Conservation (phyloP, 2,888 invertebrate species). For the Thyatira batis region DNA sequence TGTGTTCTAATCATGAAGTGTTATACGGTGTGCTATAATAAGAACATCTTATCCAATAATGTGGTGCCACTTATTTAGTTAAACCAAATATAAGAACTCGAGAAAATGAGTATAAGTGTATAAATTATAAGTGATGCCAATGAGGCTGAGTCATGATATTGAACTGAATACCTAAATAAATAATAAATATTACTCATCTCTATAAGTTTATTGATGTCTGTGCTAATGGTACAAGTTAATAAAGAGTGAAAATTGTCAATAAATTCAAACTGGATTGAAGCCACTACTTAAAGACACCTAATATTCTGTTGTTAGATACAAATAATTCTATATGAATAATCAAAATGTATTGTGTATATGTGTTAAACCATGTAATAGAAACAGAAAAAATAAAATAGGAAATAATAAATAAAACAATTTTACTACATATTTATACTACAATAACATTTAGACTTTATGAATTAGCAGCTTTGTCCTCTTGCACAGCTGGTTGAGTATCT, state of each 20-base stretch:
- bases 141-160: neutral
- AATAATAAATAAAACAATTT: slow-evolving; percentile 5
- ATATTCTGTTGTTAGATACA: too few species aligned
- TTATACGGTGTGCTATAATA: neutral
- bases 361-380: slow-evolving; percentile 5
- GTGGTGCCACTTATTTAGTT: too few species aligned
- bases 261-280: too few species aligned
- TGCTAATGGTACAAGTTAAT: too few species aligned
- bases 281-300: too few species aligned
- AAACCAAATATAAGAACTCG: too few species aligned
- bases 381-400: neutral
- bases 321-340: too few species aligned
- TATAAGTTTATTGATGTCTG: too few species aligned
- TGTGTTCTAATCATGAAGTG: slow-evolving; percentile 15
- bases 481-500: slow-evolving; percentile 54
- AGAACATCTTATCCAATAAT: neutral
- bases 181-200: neutral
- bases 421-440: slow-evolving; percentile 1
- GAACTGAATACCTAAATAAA: neutral
- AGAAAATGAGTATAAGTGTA: neutral
- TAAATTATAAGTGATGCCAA: neutral
- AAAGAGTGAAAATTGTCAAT: too few species aligned
- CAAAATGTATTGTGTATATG: slow-evolving; percentile 1
- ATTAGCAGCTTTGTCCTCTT: slow-evolving; percentile 30
- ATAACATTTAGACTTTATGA: slow-evolving; percentile 5